These are phyloP conservation scores for Boloria euphrosyne DNA, from an alignment of 2,888 invertebrate species.

Conservation along the genomic window DNA sequence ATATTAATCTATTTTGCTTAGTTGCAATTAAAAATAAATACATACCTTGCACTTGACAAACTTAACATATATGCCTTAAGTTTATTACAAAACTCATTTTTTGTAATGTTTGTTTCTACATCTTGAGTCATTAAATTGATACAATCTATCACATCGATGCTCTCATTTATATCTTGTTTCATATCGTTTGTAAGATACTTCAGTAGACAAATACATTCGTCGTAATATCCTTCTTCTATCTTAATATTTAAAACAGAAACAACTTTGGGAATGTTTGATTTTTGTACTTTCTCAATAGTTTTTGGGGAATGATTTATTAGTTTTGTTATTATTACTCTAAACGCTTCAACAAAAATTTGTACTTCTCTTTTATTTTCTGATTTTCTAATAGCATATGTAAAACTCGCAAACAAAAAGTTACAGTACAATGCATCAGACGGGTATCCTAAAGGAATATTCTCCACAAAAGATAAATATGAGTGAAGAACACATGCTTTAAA, in stretches of 20 bases:
- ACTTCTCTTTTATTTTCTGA: slow-evolving; percentile 56
- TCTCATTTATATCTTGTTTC: slow-evolving; percentile 64
- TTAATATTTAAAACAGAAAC: slow-evolving; percentile 78
- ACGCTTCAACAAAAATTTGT: slow-evolving; percentile 61
- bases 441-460: slow-evolving; percentile 64
- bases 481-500: slow-evolving; percentile 80
- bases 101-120: slow-evolving; percentile 46
- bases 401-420: slow-evolving; percentile 79
- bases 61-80: slow-evolving; percentile 55
- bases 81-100: slow-evolving; percentile 54
- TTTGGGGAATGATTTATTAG: slow-evolving; percentile 52
- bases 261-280: slow-evolving; percentile 77
- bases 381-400: slow-evolving; percentile 76
- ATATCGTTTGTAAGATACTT: slow-evolving; percentile 80
- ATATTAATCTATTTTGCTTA: too few relatives aligned
- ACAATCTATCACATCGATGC: slow-evolving; percentile 65
- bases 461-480: slow-evolving; percentile 79
- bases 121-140: slow-evolving; percentile 32
- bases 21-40: neutral
- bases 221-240: slow-evolving; percentile 55
- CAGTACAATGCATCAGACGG: slow-evolving; percentile 79
- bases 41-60: slow-evolving; percentile 64
- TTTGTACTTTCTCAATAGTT: slow-evolving; percentile 65
- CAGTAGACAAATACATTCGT: slow-evolving; percentile 67
- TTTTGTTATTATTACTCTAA: slow-evolving; percentile 66